Conservation (phyloP, 2,113 vertebrate genomes). For the Enhydra lutris region DNA sequence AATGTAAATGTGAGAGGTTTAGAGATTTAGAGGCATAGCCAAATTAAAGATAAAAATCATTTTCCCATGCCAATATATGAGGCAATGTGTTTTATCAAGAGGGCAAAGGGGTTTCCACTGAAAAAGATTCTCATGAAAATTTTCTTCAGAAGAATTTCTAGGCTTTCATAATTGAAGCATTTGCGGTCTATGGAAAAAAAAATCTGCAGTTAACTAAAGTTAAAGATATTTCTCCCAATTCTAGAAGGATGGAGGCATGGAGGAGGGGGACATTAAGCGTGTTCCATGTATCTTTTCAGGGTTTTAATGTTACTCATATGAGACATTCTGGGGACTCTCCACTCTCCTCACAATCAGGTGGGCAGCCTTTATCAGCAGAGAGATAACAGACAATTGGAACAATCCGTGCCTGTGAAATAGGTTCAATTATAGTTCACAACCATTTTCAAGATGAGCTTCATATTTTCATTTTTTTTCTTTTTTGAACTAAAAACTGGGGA, state of each 20-base stretch:
- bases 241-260: background rate
- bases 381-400: background rate
- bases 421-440: background rate
- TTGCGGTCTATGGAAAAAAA: background rate
- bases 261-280: background rate
- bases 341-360: background rate
- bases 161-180: background rate
- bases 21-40: background rate
- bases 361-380: background rate
- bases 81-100: background rate
- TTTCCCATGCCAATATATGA: background rate
- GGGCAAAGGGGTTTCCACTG: background rate
- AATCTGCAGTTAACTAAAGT: background rate
- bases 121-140: background rate
- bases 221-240: background rate
- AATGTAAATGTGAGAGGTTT: constrained; percentile 3
- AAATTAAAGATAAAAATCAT: constrained; percentile 28
- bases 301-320: background rate
- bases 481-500: background rate
- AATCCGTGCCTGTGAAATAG: background rate
- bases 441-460: background rate
- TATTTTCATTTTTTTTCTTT: background rate
- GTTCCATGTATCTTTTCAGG: background rate
- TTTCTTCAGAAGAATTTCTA: constrained; percentile 4
- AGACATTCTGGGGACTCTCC: background rate